Evolutionary conservation across 2,888 invertebrate genomes (phyloP).

Genomic region (Lasioglossum lativentre): DNA sequence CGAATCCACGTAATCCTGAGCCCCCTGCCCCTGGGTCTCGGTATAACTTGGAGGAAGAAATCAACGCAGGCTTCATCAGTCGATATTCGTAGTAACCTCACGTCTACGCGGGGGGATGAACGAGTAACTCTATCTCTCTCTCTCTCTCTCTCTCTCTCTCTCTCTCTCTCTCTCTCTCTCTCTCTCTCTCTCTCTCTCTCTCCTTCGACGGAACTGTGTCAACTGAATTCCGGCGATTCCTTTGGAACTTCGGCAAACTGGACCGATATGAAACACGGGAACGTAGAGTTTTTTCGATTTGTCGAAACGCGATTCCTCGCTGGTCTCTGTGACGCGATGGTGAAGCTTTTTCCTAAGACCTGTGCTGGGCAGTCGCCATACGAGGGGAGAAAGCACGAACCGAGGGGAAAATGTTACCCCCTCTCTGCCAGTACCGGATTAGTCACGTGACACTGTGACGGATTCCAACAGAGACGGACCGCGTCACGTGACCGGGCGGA

Average conservation of each 20-base stretch:
- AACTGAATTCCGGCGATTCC: conserved; percentile 45
- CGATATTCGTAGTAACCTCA: conserved; percentile 68
- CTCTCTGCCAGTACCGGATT: too few relatives aligned
- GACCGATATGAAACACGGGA: conserved; percentile 18
- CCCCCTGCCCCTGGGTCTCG: conserved; percentile 53
- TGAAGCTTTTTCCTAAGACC: neutral
- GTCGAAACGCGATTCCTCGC: neutral
- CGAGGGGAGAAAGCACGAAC: too few relatives aligned
- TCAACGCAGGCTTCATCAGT: conserved; percentile 49
- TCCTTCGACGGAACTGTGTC: conserved; percentile 27
- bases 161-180: neutral
- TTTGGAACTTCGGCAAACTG: neutral
- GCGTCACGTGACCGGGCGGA: too few relatives aligned
- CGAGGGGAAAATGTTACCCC: too few relatives aligned
- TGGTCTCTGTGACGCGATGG: neutral
- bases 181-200: neutral
- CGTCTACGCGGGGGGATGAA: conserved; percentile 53
- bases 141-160: neutral
- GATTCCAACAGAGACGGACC: too few relatives aligned
- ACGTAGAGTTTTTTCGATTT: neutral
- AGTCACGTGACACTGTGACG: too few relatives aligned
- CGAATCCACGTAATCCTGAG: conserved; percentile 62
- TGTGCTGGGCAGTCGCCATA: too few relatives aligned
- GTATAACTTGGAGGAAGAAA: conserved; percentile 67
- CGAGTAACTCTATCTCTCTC: conserved; percentile 30